Evolutionary conservation across 2,888 invertebrate species (phyloP).

Genomic region (Zaprionus lineosus): DNA sequence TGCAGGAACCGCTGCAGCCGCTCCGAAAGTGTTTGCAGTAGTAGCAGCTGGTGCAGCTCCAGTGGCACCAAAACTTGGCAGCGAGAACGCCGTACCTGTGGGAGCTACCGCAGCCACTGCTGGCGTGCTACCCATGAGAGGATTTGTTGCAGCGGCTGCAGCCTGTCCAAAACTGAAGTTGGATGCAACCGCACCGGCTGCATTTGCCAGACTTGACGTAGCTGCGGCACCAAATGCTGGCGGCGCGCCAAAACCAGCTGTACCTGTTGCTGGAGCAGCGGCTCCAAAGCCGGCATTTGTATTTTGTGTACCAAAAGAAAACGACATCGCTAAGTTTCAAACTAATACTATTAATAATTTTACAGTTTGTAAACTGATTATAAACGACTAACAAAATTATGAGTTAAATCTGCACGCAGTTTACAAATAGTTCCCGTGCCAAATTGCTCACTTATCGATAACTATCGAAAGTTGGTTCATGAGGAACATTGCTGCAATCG

Average conservation of each 20-base stretch:
- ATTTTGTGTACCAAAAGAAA: conserved; percentile 53
- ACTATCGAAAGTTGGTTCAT: no score
- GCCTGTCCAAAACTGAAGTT: neutral
- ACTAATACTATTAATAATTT: no score
- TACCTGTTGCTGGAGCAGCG: conserved; percentile 32
- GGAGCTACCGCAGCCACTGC: conserved; percentile 26
- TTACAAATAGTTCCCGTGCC: no score
- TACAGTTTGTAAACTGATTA: neutral
- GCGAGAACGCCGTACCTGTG: conserved; percentile 17
- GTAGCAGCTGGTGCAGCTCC: conserved; percentile 17
- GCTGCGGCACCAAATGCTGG: conserved; percentile 47
- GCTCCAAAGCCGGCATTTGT: conserved; percentile 38
- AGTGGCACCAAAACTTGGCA: conserved; percentile 22
- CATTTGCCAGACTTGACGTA: conserved; percentile 33
- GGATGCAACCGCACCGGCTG: conserved; percentile 26
- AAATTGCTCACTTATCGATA: no score
- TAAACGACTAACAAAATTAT: no score
- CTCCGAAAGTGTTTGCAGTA: conserved; percentile 44
- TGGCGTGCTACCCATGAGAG: conserved; percentile 36
- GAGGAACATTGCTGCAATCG: no score
- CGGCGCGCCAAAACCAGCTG: conserved; percentile 62
- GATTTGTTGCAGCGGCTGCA: conserved; percentile 5
- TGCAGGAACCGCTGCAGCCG: conserved; percentile 27
- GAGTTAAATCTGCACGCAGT: no score
- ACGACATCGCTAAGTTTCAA: conserved; percentile 63